Evolutionary conservation across 2,888 invertebrate species (phyloP), one percentile per base, ranked within the genome.

Genomic region (Pristionchus exspectatus): DNA sequence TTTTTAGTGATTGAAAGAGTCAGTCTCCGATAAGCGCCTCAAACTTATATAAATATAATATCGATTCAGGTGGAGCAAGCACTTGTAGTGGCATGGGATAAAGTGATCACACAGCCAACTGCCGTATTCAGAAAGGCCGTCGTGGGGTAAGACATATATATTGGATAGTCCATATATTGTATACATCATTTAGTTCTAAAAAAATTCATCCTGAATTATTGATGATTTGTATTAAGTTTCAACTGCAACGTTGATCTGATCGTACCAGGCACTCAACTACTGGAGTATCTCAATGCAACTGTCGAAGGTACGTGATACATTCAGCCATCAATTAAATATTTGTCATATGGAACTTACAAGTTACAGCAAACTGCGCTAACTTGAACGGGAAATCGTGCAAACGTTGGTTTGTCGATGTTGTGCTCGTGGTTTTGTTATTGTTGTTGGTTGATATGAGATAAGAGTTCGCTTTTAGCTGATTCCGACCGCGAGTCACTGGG

Each of bases 201-300:
- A 38, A 38, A 38, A 38, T 50, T 87, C 59, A n/a, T 87, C 16
- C 7, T 24, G 5, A 69, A 54, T 54, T 74, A 24, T 88, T 33
- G 3, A 30, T n/a, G 14, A 14, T 66, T 21, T 50, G 10, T 27
- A 21, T 83, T 90, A 90, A 90, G 95, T 92, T 91, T 95, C 95
- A 96, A 96, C 92, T 95, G 95, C 89, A 95, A 95, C 92, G 94
- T 96, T 21, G 96, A 96, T 92, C 93, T 96, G 59, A 95, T 96
- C 90, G 95, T 96, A 0, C 93, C 95, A n/a, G 96, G 95, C 18
- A 94, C 95, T 4, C 94, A 92, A 4, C 91, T 96, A 7, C 92
- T 96, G 56, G 93, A 95, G 59, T 91, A 94, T 21, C 91, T 96
- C 38, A 94, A 94, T 87, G 90, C 95, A 12, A 92, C 93, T 16